Conservation (phyloP, 2,113 vertebrate genomes). For the Pedionomus torquatus region DNA sequence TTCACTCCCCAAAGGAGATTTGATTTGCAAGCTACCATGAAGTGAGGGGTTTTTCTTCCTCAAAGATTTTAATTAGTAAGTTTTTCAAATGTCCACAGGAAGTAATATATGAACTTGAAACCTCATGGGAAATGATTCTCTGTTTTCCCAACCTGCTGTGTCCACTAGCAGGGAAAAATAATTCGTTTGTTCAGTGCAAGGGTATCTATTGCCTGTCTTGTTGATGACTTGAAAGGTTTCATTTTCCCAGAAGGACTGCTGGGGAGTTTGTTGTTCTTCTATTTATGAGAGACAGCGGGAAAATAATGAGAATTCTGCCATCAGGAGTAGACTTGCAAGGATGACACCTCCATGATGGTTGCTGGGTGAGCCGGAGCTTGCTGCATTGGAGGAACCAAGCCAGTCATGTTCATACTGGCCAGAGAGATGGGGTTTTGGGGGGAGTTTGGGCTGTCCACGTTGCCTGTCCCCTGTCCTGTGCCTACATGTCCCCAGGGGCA, state of each 20-base stretch:
- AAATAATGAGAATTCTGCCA: background rate
- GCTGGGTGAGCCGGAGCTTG: background rate
- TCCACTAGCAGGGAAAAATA: background rate
- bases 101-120: background rate
- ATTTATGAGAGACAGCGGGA: background rate
- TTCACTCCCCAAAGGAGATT: background rate
- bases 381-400: background rate
- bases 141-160: background rate
- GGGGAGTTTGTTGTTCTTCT: background rate
- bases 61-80: background rate
- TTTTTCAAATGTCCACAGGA: background rate
- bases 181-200: background rate
- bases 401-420: background rate
- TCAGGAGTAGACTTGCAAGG: background rate
- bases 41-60: rapidly evolving
- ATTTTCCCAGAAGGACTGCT: background rate
- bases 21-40: background rate
- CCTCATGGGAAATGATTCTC: background rate
- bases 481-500: rapidly evolving
- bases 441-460: rapidly evolving
- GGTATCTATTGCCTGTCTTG: background rate
- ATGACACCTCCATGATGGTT: background rate
- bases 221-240: background rate
- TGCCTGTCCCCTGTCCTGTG: background rate
- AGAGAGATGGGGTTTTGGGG: background rate